Evolutionary conservation across 2,113 vertebrate species (phyloP).

Genomic region (Phrynosoma blainvillii): DNA sequence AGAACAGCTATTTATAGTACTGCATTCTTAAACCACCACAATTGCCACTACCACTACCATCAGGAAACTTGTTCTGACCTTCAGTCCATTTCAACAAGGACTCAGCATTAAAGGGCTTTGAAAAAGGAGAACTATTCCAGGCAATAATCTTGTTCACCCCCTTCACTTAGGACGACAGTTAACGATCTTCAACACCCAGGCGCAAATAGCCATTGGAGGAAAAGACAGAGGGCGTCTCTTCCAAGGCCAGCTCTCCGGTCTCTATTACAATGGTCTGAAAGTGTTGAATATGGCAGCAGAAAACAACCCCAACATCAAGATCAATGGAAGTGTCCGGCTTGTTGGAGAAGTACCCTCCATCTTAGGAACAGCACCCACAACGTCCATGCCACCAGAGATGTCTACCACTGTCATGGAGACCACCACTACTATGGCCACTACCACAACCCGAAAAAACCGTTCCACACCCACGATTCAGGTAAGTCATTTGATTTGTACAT

Average conservation of each 20-base stretch:
- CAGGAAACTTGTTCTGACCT: slow-evolving; percentile 63
- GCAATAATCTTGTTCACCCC: slow-evolving; percentile 80
- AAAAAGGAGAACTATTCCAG: slow-evolving; percentile 61
- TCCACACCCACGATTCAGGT: slow-evolving; percentile 95
- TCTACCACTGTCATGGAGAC: slow-evolving; percentile 98
- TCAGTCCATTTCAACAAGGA: slow-evolving; percentile 45
- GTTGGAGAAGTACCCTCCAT: slow-evolving; percentile 93
- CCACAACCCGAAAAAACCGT: slow-evolving; percentile 94
- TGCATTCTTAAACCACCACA: slow-evolving; percentile 45
- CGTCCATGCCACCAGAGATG: slow-evolving; percentile 93
- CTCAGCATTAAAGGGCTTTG: slow-evolving; percentile 28
- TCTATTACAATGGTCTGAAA: slow-evolving; percentile 98
- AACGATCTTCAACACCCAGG: slow-evolving; percentile 99
- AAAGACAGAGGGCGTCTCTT: slow-evolving; percentile 94
- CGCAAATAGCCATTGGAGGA: slow-evolving; percentile 95
- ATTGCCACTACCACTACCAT: slow-evolving; percentile 38
- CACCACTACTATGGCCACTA: slow-evolving; percentile 95
- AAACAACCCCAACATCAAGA: slow-evolving; percentile 92
- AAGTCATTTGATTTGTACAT: slow-evolving; percentile 21
- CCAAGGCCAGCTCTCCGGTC: slow-evolving; percentile 97
- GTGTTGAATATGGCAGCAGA: slow-evolving; percentile 98
- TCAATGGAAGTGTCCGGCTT: slow-evolving; percentile 94
- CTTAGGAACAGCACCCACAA: slow-evolving; percentile 89
- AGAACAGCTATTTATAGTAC: slow-evolving; percentile 34
- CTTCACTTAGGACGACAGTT: slow-evolving; percentile 90